These are phyloP conservation scores for Stramonita haemastoma DNA, from an alignment of 2,888 invertebrate species.

Conservation along the genomic window DNA sequence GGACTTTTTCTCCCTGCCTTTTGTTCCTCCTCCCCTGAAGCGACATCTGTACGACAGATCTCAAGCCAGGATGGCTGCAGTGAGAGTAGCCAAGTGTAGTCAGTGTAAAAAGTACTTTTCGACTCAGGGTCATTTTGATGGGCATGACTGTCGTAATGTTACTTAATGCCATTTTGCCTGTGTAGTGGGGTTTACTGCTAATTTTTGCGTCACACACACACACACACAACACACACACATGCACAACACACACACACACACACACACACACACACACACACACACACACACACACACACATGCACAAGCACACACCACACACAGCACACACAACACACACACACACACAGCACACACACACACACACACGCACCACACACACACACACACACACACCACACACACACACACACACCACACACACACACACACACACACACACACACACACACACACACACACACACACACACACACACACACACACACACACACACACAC, in stretches of 20 bases:
- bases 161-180: too few species aligned
- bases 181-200: too few species aligned
- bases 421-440: not conserved
- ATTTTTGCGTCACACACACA: not conserved
- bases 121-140: not conserved
- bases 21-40: slow-evolving; percentile 20
- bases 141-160: slow-evolving; percentile 22
- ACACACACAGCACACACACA: too few species aligned
- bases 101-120: not conserved
- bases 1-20: slow-evolving; percentile 1
- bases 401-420: not conserved
- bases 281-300: too few species aligned
- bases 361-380: not conserved
- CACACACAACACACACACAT: too few species aligned
- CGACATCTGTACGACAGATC: slow-evolving; percentile 8
- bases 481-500: not conserved
- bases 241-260: too few species aligned
- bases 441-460: not conserved
- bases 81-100: slow-evolving; percentile 19
- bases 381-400: too few species aligned
- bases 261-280: too few species aligned
- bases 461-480: not conserved
- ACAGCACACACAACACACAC: too few species aligned
- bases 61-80: not conserved
- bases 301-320: too few species aligned